Base-by-base conservation (phyloP, 1,140 invertebrate genomes). In the Lordiphosa collinella region DNA sequence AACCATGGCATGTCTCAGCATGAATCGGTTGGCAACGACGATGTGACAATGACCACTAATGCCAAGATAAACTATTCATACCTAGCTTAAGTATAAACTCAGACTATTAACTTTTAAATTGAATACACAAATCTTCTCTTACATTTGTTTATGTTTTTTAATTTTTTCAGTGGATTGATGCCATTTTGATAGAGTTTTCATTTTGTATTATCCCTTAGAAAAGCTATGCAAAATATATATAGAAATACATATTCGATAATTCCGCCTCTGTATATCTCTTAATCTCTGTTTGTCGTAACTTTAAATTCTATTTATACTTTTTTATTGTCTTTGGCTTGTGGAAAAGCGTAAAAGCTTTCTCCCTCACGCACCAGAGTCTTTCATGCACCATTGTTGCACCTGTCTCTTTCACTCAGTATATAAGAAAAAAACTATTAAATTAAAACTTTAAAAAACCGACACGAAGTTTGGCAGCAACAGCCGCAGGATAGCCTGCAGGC, bases 151-250 rank as follows among this genome's bases (percentile, higher is more conserved):
- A 36, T 41, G 4, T 35, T 47, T 47, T 55, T 43, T 22, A n/a
- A 44, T 29, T 37, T 35, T 62, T 66, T n/a, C 62, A 66, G 63
- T 49, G 52, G 47, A 57, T 46, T 12, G 32, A 13, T 38, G 13
- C 36, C 25, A 43, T 34, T 37, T 47, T 29, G 3, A 11, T 25
- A 11, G 35, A 40, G 11, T 52, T 41, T 16, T 3, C 5, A 41
- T 4, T 32, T 37, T 25, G 22, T 25, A 25, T 25, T 25, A 25
- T 1, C 4, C 22, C 18, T 18, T 7, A 25, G 5, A 7, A 25
- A 25, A 25, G 22, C 7, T 55, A 16, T 38, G 6, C 18, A 32
- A 16, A 36, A 3, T 18, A 25, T 55, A 12, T 16, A 36, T 25
- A 41, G 6, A 29, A 7, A 22, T 6, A 25, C n/a, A 1, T 22